Base-by-base conservation (phyloP, 2,888 invertebrate genomes). In the Lasioglossum pauxillum region DNA sequence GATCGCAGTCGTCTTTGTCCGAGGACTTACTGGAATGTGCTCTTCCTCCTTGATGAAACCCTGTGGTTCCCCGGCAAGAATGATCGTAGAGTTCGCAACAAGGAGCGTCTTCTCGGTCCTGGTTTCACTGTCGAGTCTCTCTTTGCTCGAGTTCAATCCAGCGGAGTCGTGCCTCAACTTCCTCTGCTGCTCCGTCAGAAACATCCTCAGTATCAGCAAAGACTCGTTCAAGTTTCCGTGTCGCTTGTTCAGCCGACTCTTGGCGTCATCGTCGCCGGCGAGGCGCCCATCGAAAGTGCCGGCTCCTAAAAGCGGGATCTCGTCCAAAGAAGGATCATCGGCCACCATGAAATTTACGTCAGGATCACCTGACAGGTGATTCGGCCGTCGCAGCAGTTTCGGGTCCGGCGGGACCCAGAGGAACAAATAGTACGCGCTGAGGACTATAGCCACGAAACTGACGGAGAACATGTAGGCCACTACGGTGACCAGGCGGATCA, bases 401-500 rank as follows among this genome's bases (percentile, higher is more conserved):
- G 96, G 96, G 80, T 94, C 94, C 82, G 97, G 96, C 1, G 97
- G 98, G 92, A 97, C 96, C 98, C 98, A 98, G 92, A 98, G 96
- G 93, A 98, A 97, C 87, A 98, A 96, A 95, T 98, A 98, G 95
- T 98, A 98, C 78, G 97, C 96, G 44, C 98, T 98, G 75, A 98
- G 96, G 76, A 98, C 96, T 91, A 98, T 97, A 10, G 98, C 98
- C 8, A 97, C 98, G 95, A 98, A 96, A n/a, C 98, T 98, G 74
- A 98, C 98, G n/a, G 98, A 97, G 88, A 98, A 96, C 90, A 98
- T 96, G 95, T 98, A 98, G 19, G 98, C 98, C 92, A 98, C 94
- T 80, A 98, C 98, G 0, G 98, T 98, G 88, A 98, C 96, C 79
- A 98, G 96, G 71, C 98, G 96, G 75, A 97, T 95, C 91, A 96